A percentile compares a stretch with the other conserved stretches of the same genome.
These are phyloP conservation scores for Sitta carolinensis DNA, from an alignment of 2,797 vertebrate genomes.

Conservation along the genomic window DNA sequence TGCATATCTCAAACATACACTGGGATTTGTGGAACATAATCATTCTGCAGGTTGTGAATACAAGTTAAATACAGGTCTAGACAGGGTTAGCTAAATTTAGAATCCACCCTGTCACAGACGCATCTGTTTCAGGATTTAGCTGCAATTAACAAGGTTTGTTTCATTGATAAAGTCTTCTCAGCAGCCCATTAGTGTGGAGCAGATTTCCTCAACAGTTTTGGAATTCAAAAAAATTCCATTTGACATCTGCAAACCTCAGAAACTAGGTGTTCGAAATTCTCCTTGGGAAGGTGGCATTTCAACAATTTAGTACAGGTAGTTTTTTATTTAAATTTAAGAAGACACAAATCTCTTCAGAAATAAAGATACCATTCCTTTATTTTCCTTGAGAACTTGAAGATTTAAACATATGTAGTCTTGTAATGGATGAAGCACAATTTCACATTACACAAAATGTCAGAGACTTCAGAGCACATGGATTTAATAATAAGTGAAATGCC, in stretches of 20 bases:
- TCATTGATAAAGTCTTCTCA: neutral
- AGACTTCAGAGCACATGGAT: neutral
- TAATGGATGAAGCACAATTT: neutral
- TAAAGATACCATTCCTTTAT: neutral
- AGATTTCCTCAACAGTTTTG: neutral
- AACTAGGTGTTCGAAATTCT: neutral
- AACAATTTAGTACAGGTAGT: neutral
- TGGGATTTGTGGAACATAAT: neutral
- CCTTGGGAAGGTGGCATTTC: neutral
- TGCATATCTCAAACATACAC: neutral
- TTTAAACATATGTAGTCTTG: neutral
- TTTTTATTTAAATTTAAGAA: neutral
- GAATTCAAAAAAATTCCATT: neutral
- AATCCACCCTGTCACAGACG: neutral
- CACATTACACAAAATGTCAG: neutral
- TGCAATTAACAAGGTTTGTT: neutral
- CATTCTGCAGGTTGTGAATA: neutral
- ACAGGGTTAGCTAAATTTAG: neutral
- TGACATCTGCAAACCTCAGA: neutral
- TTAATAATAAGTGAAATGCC: neutral
- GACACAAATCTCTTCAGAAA: neutral
- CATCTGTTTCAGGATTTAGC: neutral
- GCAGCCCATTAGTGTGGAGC: neutral
- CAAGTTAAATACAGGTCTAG: neutral
- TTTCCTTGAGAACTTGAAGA: neutral